Percentiles rank a stretch among this genome's conserved stretches.
Evolutionary conservation across 2,113 vertebrate species (phyloP).

Genomic region (Nothobranchius kuhntae): DNA sequence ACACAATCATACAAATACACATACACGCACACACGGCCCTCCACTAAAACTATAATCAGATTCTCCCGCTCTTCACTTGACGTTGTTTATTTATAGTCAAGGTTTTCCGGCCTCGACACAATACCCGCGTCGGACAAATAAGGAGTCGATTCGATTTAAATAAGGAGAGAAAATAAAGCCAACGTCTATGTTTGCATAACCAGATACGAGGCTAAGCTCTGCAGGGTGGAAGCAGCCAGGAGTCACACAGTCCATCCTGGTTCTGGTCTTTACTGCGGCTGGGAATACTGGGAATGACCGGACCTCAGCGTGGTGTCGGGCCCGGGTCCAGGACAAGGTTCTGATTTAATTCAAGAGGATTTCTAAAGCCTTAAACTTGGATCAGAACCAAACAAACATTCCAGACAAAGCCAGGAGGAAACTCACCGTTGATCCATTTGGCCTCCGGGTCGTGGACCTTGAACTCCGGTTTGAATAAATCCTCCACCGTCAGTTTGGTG

Average conservation of each 20-base stretch:
- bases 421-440: constrained; percentile 94
- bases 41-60: constrained; percentile 41
- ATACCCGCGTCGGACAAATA: constrained; percentile 51
- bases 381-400: too few relatives aligned
- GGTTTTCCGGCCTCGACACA: constrained; percentile 38
- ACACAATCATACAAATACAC: background rate
- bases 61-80: constrained; percentile 43
- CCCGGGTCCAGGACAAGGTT: too few relatives aligned
- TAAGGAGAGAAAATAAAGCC: constrained; percentile 35
- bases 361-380: too few relatives aligned
- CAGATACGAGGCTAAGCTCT: background rate
- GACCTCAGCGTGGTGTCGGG: too few relatives aligned
- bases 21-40: constrained; percentile 3
- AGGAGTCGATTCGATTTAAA: constrained; percentile 56
- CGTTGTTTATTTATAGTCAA: constrained; percentile 49
- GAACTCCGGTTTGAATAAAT: constrained; percentile 92
- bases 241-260: too few relatives aligned
- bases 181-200: constrained; percentile 22
- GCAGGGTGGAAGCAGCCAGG: too few relatives aligned
- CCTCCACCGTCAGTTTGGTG: constrained; percentile 90
- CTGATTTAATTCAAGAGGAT: too few relatives aligned
- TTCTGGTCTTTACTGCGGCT: too few relatives aligned
- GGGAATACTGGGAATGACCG: too few relatives aligned
- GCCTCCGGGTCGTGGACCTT: constrained; percentile 88
- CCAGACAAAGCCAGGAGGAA: background rate